These are phyloP conservation scores for Drosophila leontia DNA, from an alignment of 1,140 invertebrate species.

Conservation along the genomic window DNA sequence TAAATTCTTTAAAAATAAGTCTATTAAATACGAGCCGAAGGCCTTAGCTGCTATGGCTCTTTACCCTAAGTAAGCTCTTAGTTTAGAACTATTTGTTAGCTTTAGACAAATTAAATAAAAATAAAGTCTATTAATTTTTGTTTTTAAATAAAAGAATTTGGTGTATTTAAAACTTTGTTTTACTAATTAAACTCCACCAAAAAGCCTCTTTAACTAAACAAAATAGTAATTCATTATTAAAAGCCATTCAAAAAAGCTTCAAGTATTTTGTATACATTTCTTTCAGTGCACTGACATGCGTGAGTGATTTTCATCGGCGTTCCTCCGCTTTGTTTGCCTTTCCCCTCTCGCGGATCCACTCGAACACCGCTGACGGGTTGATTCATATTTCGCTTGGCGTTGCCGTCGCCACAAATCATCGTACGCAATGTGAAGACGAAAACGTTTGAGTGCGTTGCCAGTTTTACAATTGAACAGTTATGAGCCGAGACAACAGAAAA, in stretches of 20 bases:
- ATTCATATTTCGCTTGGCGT: slow-evolving; percentile 65
- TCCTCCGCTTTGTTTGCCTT: slow-evolving; percentile 6
- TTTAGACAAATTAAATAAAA: too few relatives aligned
- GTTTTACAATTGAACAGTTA: slow-evolving; percentile 41
- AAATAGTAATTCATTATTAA: too few relatives aligned
- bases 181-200: too few relatives aligned
- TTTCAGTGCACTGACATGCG: slow-evolving; percentile 52
- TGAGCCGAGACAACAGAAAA: slow-evolving; percentile 29
- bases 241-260: not conserved
- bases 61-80: too few relatives aligned
- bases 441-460: slow-evolving; percentile 64
- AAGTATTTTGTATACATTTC: too few relatives aligned
- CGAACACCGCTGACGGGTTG: slow-evolving; percentile 39
- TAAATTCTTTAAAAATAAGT: too few relatives aligned
- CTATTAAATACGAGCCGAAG: too few relatives aligned
- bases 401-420: slow-evolving; percentile 76
- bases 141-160: too few relatives aligned
- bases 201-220: not conserved
- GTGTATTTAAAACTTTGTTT: too few relatives aligned
- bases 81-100: too few relatives aligned
- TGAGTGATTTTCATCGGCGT: slow-evolving; percentile 54
- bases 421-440: slow-evolving; percentile 63
- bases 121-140: too few relatives aligned
- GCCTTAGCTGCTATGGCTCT: too few relatives aligned
- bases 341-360: slow-evolving; percentile 18